Evolutionary conservation across 2,888 invertebrate species (phyloP), one percentile per base, ranked within the genome.

Genomic region (Hermaeophaga mercurialis): DNA sequence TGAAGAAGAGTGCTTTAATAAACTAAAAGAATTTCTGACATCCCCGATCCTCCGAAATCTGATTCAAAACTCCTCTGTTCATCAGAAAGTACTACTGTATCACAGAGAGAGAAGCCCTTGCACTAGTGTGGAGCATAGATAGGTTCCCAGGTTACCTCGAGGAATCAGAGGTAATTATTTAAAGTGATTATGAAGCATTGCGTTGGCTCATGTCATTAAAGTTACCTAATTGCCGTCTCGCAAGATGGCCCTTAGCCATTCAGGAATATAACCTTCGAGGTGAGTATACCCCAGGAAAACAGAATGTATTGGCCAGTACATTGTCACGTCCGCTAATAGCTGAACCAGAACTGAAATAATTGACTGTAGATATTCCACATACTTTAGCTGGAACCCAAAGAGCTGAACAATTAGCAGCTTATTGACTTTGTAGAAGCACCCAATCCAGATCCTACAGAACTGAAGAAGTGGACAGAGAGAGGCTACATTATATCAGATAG

Each of bases 141-240:
- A 76, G 77, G 52, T 59, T 63, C 12, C 14, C 75, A 17, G 72
- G 71, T 0, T 80, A 76, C 55, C 59, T 80, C 0, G 75, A 77
- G 41, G 73, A 74, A 0, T 19, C 67, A 3, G 44, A 63, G 0
- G 73, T 78, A 17, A 59, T 59, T 0, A 64, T 80, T 0, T 56
- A 70, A 1, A 79, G 77, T 0, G 80, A 81, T 54, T 80, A 80
- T 48, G 73, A 77, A 57, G 75, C 80, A 0, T 64, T 82, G 18
- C 75, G 76, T 69, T 81, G 78, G 76, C 58, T 81, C 4, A 57
- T 76, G 56, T 63, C 64, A 0, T 19, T 78, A 1, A 77, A 58
- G 31, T 19, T 54, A 1, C 59, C 61, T 3, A 62, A 71, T 6
- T 77, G 78, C 9, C 54, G 79, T 22, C 58, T 81, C 0, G 75